phyloP scores from a whole-genome alignment of 1,140 invertebrate genomes.

The Fopius arisanus region DNA sequence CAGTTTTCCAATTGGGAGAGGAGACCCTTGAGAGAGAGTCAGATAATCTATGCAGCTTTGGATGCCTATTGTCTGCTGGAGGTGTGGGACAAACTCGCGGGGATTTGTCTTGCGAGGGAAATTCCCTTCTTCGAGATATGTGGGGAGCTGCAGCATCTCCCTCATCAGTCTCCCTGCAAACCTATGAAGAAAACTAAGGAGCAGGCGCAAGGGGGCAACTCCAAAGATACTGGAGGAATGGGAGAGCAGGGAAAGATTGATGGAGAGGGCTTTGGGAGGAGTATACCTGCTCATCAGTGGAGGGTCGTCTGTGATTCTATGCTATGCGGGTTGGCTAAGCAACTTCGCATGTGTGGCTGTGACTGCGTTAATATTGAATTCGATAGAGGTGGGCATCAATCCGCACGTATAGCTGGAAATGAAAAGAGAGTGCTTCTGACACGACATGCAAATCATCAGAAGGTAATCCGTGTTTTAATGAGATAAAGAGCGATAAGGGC shows the following conservation, averaged over 20 bases:
- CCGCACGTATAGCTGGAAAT: constrained; percentile 61
- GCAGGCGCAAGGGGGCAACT: constrained; percentile 19
- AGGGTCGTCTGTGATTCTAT: constrained; percentile 68
- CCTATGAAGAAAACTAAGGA: constrained; percentile 48
- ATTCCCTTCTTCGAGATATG: constrained; percentile 72
- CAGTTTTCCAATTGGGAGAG: constrained; percentile 90
- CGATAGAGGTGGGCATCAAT: constrained; percentile 62
- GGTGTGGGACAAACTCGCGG: constrained; percentile 71
- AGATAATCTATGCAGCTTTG: constrained; percentile 82
- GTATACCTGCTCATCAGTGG: constrained; percentile 42
- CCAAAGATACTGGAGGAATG: constrained; percentile 28
- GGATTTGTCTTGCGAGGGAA: constrained; percentile 60
- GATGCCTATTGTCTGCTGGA: constrained; percentile 83
- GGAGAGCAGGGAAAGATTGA: not conserved
- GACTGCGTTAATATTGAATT: constrained; percentile 68
- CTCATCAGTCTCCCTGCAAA: constrained; percentile 56
- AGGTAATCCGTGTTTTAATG: constrained; percentile 47
- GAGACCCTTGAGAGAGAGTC: constrained; percentile 76
- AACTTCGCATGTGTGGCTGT: constrained; percentile 73
- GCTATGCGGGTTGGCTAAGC: constrained; percentile 67
- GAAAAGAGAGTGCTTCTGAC: constrained; percentile 70
- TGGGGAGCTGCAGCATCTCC: constrained; percentile 58
- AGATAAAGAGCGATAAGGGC: no score
- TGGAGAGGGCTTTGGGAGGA: not conserved
- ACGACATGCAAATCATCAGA: constrained; percentile 60